Evolutionary conservation across 2,113 vertebrate species (phyloP).

Genomic region (Chaetops frenatus): DNA sequence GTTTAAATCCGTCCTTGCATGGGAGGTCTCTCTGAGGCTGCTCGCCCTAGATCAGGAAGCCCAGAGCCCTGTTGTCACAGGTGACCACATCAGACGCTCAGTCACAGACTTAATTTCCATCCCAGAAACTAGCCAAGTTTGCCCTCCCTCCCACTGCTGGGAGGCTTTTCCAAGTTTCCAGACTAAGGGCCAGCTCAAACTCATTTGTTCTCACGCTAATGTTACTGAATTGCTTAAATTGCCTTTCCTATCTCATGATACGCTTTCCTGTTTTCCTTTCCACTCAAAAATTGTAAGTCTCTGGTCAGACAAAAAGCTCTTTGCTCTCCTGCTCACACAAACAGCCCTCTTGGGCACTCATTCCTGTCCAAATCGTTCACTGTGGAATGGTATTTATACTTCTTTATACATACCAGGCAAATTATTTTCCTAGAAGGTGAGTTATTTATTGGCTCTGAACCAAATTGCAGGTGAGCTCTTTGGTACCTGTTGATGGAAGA

Average conservation of each 20-base stretch:
- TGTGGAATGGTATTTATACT: not conserved
- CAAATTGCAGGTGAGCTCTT: not conserved
- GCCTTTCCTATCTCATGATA: not conserved
- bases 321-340: not conserved
- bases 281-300: not conserved
- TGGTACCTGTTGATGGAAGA: not conserved
- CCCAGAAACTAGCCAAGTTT: not conserved
- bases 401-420: not conserved
- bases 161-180: slow-evolving; percentile 29
- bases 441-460: not conserved
- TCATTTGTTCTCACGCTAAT: not conserved
- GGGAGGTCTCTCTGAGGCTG: not conserved
- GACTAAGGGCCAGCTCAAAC: not conserved
- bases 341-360: not conserved
- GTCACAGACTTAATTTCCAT: not conserved
- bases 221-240: not conserved
- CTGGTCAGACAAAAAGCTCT: not conserved
- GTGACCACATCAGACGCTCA: slow-evolving; percentile 27
- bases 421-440: not conserved
- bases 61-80: not conserved
- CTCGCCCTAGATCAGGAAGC: not conserved
- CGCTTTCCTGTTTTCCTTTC: not conserved
- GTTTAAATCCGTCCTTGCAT: not conserved
- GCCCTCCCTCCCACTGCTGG: not conserved
- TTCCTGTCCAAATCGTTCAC: not conserved